These are phyloP conservation scores for Acromyrmex charruanus DNA, from an alignment of 1,140 invertebrate species.

Conservation along the genomic window DNA sequence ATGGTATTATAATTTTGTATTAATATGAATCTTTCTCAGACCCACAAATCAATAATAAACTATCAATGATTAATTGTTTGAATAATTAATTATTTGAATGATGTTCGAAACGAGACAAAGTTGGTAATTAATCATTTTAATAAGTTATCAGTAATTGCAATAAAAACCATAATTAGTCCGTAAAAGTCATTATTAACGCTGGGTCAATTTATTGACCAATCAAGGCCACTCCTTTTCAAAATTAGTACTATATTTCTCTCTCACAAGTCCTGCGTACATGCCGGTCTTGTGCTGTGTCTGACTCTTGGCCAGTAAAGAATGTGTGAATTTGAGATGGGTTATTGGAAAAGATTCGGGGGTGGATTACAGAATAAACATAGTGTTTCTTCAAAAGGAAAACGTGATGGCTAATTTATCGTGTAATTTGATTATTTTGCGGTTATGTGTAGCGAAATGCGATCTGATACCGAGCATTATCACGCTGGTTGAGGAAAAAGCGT, in stretches of 20 bases:
- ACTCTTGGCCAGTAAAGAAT: slow-evolving; percentile 33
- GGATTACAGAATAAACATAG: neutral
- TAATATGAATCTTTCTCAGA: neutral
- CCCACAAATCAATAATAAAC: neutral
- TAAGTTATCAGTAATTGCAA: neutral
- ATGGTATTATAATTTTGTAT: neutral
- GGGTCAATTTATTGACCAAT: neutral
- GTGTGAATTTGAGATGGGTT: slow-evolving; percentile 20
- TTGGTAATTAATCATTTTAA: neutral
- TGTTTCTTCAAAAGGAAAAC: slow-evolving; percentile 2
- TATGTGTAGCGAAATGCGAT: slow-evolving; percentile 44
- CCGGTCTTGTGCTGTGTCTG: slow-evolving; percentile 50
- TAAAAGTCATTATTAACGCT: neutral
- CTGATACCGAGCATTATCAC: neutral
- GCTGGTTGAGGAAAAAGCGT: neutral
- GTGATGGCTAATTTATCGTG: slow-evolving; percentile 32
- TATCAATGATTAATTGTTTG: neutral
- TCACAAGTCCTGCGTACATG: slow-evolving; percentile 6
- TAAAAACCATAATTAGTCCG: neutral
- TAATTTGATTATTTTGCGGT: slow-evolving; percentile 22
- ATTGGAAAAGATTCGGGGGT: neutral
- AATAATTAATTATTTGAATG: neutral
- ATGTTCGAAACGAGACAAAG: neutral
- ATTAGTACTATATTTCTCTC: slow-evolving; percentile 6
- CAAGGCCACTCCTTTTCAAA: neutral